Evolutionary conservation across 2,797 vertebrate genomes (phyloP).

Genomic region (Paratrypauchen microcephalus): DNA sequence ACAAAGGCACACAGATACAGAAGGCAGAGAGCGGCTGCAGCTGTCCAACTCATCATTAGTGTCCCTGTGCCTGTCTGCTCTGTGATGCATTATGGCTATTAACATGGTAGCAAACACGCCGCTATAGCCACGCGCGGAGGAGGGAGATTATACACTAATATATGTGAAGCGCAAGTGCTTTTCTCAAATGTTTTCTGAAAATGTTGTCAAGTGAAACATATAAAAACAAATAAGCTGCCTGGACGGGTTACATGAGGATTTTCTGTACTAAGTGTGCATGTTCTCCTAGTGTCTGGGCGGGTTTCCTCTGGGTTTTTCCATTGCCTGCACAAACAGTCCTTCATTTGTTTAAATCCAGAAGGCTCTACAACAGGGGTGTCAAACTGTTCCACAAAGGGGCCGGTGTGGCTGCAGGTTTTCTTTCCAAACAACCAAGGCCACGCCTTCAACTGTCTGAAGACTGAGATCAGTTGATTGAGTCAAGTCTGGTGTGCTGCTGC

Average conservation of each 20-base stretch:
- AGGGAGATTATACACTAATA: conserved; percentile 20
- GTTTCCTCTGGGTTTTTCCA: not conserved
- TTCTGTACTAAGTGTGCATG: not conserved
- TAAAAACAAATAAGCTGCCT: no score
- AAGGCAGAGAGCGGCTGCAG: not conserved
- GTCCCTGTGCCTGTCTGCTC: conserved; percentile 1
- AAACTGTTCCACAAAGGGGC: no score
- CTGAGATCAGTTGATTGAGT: no score
- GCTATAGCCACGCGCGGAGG: not conserved
- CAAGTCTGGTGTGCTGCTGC: no score
- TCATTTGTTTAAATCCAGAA: not conserved
- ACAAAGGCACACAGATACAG: conserved; percentile 1
- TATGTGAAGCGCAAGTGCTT: conserved; percentile 44
- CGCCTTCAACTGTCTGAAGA: no score
- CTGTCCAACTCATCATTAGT: conserved; percentile 5
- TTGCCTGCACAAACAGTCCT: not conserved
- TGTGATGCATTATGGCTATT: conserved; percentile 3
- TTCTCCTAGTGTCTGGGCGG: not conserved
- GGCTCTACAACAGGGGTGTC: no score
- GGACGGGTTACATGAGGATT: not conserved
- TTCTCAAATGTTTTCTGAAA: conserved; percentile 22
- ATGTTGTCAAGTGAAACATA: not conserved
- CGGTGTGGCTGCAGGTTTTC: no score
- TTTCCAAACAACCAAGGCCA: no score
- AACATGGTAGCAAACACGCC: not conserved